A percentile compares a stretch with the other conserved stretches of the same genome.
Conservation (phyloP, 2,113 vertebrate genomes). For the Chloropsis hardwickii region DNA sequence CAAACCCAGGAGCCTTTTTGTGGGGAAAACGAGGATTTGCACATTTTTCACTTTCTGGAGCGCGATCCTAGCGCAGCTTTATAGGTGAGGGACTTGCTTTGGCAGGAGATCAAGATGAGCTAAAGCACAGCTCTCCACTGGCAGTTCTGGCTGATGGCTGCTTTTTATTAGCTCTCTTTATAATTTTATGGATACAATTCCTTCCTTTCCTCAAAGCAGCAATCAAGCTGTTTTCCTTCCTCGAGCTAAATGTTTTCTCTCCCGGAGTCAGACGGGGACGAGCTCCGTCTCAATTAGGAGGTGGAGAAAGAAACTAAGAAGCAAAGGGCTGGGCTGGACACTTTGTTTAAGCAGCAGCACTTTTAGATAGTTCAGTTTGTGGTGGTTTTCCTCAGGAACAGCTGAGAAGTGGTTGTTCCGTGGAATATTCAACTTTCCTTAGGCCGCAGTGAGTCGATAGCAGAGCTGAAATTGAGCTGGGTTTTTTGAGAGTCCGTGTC, state of each 20-base stretch:
- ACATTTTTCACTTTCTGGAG: not conserved
- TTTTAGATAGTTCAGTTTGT: not conserved
- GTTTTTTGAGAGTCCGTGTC: not conserved
- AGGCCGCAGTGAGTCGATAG: not conserved
- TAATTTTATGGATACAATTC: constrained; percentile 1
- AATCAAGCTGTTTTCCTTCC: not conserved
- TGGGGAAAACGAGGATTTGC: not conserved
- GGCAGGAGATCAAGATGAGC: not conserved
- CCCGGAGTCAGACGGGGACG: not conserved
- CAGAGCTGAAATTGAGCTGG: not conserved
- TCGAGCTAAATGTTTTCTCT: not conserved
- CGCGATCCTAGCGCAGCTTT: not conserved
- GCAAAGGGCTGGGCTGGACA: not conserved
- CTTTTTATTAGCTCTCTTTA: constrained; percentile 19
- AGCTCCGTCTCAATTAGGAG: not conserved
- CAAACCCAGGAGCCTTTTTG: accelerated
- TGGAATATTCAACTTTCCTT: not conserved
- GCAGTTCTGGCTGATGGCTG: not conserved
- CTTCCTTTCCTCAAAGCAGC: constrained; percentile 9
- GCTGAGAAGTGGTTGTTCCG: not conserved
- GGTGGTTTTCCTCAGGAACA: not conserved
- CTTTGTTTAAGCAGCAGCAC: not conserved
- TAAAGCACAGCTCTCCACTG: not conserved
- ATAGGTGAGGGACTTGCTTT: not conserved
- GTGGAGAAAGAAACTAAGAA: not conserved